Conservation (phyloP, 2,797 vertebrate genomes). For the Poeciliopsis infans region DNA sequence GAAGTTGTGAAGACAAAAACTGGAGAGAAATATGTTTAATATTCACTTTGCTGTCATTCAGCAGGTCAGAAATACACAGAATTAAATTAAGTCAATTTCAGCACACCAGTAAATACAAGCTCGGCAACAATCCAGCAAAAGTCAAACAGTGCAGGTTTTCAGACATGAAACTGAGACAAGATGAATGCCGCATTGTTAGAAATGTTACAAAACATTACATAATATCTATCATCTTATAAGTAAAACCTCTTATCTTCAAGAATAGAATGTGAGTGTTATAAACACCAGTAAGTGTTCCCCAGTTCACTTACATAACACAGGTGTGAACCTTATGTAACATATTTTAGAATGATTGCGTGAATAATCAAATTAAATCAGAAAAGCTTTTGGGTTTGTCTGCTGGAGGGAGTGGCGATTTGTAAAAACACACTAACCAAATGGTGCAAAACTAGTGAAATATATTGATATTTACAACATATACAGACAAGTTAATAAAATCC, state of each 20-base stretch:
- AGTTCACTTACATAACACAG: background rate
- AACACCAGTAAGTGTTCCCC: background rate
- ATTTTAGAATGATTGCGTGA: too few species aligned
- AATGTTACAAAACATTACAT: background rate
- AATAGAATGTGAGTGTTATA: background rate
- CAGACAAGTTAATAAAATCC: too few species aligned
- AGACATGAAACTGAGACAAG: background rate
- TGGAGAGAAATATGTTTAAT: background rate
- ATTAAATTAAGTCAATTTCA: background rate
- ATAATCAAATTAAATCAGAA: too few species aligned
- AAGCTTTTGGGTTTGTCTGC: too few species aligned
- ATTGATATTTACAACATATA: too few species aligned
- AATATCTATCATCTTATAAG: background rate
- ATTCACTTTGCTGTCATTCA: background rate
- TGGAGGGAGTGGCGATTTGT: too few species aligned
- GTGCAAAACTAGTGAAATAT: too few species aligned
- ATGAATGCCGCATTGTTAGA: background rate
- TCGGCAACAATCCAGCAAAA: background rate
- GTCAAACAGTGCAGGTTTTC: background rate
- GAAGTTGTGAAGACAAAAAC: background rate
- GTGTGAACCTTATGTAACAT: background rate
- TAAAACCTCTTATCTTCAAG: background rate
- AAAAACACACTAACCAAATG: too few species aligned
- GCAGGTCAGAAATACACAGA: background rate
- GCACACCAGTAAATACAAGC: background rate